Evolutionary conservation across 2,888 invertebrate species (phyloP).

Genomic region (Lycophotia porphyrea): DNA sequence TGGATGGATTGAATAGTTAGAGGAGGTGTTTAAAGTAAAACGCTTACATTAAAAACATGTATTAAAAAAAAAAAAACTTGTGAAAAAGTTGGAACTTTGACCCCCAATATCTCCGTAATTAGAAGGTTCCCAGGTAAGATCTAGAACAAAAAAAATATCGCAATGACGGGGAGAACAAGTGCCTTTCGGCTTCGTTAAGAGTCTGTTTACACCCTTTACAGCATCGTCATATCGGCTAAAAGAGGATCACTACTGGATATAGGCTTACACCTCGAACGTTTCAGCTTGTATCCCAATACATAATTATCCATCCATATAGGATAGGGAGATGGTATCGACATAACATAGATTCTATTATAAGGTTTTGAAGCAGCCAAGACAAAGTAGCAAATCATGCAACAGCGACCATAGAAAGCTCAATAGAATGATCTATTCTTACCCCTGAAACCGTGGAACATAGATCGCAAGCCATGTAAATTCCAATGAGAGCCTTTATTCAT

Average conservation of each 20-base stretch:
- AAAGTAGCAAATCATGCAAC: background rate
- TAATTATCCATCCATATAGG: background rate
- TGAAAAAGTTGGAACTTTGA: too few species aligned
- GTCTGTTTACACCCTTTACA: too few species aligned
- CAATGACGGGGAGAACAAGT: too few species aligned
- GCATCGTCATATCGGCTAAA: background rate
- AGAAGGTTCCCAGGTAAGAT: too few species aligned
- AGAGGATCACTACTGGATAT: background rate
- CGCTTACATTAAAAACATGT: too few species aligned
- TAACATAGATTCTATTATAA: background rate
- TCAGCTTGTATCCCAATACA: background rate
- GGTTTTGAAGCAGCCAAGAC: background rate
- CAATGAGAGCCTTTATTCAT: conserved; percentile 33
- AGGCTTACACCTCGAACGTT: background rate
- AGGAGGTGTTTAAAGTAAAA: too few species aligned
- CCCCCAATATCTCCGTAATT: too few species aligned
- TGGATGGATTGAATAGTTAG: too few species aligned
- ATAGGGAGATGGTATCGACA: background rate
- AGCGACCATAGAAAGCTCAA: conserved; percentile 5
- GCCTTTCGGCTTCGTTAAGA: too few species aligned
- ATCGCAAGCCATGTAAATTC: conserved; percentile 21
- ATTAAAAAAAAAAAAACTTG: too few species aligned
- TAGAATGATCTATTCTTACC: conserved; percentile 10
- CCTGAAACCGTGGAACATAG: background rate
- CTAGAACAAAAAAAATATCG: too few species aligned